Percentiles rank a stretch among this genome's conserved stretches.
Conservation (phyloP, 2,797 vertebrate species). For the Enteromius anoplus region DNA sequence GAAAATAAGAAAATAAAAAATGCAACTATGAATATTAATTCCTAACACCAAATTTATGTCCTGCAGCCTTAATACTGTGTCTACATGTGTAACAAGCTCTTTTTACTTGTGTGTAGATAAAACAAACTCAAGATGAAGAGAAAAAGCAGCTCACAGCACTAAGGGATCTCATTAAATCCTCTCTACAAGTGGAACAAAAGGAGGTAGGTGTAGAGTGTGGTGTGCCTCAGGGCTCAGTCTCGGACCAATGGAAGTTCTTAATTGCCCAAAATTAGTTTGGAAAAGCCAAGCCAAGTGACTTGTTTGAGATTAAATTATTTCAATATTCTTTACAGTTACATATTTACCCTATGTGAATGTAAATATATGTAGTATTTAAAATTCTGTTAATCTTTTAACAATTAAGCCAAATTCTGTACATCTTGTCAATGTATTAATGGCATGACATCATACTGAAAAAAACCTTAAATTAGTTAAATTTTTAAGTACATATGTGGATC, state of each 20-base stretch:
- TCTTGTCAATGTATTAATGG: not conserved
- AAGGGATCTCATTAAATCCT: conserved; percentile 88
- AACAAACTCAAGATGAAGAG: conserved; percentile 90
- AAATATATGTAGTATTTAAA: not conserved
- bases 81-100: not conserved
- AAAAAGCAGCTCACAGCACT: conserved; percentile 88
- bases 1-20: not conserved
- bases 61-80: not conserved
- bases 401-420: too few species aligned
- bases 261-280: not conserved
- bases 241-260: not conserved
- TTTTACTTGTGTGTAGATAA: conserved; percentile 75
- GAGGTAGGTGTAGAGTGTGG: conserved; percentile 80
- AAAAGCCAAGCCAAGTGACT: not conserved
- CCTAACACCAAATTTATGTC: not conserved
- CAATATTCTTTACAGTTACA: not conserved
- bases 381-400: too few species aligned
- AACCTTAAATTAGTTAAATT: not conserved
- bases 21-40: not conserved
- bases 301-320: not conserved
- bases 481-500: conserved; percentile 4
- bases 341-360: not conserved
- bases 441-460: not conserved
- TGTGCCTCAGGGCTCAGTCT: conserved; percentile 14
- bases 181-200: conserved; percentile 87